A percentile compares a stretch with the other conserved stretches of the same genome.
Evolutionary conservation across 2,888 invertebrate species (phyloP).

Genomic region (Drosophila affinis): DNA sequence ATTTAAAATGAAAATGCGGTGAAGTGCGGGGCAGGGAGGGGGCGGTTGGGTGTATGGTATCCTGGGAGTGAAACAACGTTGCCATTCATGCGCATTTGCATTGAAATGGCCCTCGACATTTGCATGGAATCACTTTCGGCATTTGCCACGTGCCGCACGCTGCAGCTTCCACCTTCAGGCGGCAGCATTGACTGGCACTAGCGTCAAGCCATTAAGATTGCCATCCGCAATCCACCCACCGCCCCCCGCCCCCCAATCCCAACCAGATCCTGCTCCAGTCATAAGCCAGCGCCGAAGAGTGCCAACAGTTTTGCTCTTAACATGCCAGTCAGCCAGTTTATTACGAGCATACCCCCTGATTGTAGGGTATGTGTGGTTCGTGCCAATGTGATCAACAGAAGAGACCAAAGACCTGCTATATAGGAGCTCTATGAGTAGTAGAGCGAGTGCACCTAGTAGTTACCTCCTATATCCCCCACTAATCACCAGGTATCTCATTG

Average conservation of each 20-base stretch:
- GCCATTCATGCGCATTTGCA: constrained; percentile 73
- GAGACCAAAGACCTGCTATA: not conserved
- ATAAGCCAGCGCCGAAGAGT: constrained; percentile 47
- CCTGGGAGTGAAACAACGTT: constrained; percentile 22
- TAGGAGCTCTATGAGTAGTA: no score
- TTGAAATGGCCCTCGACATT: constrained; percentile 69
- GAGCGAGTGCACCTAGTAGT: no score
- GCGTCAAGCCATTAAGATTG: constrained; percentile 13
- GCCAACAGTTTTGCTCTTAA: constrained; percentile 28
- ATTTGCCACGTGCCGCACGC: constrained; percentile 56
- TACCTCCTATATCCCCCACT: not conserved
- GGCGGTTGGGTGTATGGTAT: no score
- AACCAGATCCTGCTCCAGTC: constrained; percentile 38
- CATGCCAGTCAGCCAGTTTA: constrained; percentile 13
- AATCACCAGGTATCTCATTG: not conserved
- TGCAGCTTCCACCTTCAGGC: constrained; percentile 17
- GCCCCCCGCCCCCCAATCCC: constrained; percentile 8
- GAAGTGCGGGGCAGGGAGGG: not conserved
- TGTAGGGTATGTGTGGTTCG: not conserved
- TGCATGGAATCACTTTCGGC: constrained; percentile 62
- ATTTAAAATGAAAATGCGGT: constrained; percentile 54
- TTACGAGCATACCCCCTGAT: not conserved
- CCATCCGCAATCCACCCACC: not conserved
- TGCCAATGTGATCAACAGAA: not conserved
- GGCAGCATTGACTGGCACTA: constrained; percentile 33